These are phyloP conservation scores for Drosophila sproati DNA, from an alignment of 1,140 invertebrate species.

Conservation along the genomic window DNA sequence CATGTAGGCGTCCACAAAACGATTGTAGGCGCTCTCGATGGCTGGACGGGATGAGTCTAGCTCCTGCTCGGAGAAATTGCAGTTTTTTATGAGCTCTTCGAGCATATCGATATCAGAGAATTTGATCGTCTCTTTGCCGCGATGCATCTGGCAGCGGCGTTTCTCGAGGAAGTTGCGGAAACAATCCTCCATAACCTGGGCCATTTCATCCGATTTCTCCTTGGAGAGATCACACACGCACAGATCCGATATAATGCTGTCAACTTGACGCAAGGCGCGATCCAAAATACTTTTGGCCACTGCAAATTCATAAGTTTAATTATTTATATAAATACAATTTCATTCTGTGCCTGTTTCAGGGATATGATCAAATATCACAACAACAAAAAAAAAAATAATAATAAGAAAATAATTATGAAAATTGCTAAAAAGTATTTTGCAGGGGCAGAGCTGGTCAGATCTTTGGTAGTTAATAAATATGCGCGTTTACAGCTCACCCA, in stretches of 20 bases:
- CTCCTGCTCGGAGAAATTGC: constrained; percentile 65
- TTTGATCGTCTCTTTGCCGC: constrained; percentile 61
- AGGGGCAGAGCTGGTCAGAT: too few relatives aligned
- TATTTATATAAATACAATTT: too few relatives aligned
- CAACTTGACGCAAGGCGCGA: constrained; percentile 63
- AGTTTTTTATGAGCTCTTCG: constrained; percentile 70
- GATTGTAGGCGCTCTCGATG: constrained; percentile 74
- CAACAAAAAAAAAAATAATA: too few relatives aligned
- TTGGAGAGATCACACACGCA: constrained; percentile 72
- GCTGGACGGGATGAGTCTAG: constrained; percentile 65
- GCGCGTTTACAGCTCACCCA: constrained; percentile 48
- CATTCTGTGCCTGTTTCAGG: too few relatives aligned
- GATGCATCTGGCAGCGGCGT: constrained; percentile 70
- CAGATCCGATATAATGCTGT: constrained; percentile 73
- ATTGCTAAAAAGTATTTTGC: too few relatives aligned
- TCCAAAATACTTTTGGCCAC: constrained; percentile 76
- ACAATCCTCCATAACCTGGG: constrained; percentile 70
- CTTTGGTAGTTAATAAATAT: neutral
- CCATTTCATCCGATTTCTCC: constrained; percentile 70
- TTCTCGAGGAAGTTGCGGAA: constrained; percentile 75
- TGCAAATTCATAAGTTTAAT: constrained; percentile 5
- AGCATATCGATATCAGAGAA: constrained; percentile 73
- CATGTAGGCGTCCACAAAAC: constrained; percentile 80
- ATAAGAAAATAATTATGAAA: too few relatives aligned
- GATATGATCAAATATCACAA: too few relatives aligned